Conservation (phyloP, 2,888 invertebrate genomes). For the Thymelicus acteon region DNA sequence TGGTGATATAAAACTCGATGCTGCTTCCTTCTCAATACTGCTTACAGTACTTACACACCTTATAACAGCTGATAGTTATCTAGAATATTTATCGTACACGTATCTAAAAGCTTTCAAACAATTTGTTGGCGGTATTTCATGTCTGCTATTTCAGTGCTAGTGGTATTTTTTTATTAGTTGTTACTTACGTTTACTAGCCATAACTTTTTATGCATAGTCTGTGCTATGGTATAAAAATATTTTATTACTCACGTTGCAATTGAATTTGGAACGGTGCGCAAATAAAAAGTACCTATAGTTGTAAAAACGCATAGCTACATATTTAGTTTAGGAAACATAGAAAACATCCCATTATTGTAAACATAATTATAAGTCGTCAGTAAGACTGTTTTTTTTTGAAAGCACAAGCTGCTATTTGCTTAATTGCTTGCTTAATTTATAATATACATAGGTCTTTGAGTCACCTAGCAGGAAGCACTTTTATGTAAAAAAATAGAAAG, state of each 20-base stretch:
- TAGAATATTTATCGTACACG: slow-evolving; percentile 50
- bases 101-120: slow-evolving; percentile 50
- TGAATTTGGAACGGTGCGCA: no score
- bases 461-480: no score
- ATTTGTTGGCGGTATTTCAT: slow-evolving; percentile 40
- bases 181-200: slow-evolving; percentile 17
- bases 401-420: no score
- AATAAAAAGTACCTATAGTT: neutral
- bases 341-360: no score
- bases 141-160: slow-evolving; percentile 28
- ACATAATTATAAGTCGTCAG: no score
- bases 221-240: neutral
- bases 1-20: no score
- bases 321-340: no score
- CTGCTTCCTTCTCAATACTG: slow-evolving; percentile 43
- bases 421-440: no score
- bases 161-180: slow-evolving; percentile 25
- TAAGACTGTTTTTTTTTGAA: no score
- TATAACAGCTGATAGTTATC: slow-evolving; percentile 47
- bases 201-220: slow-evolving; percentile 35
- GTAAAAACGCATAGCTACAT: neutral
- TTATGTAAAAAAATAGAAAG: neutral
- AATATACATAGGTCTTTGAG: no score
- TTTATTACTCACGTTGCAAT: neutral
- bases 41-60: slow-evolving; percentile 53